These are phyloP conservation scores for Amphipoea oculea DNA, from an alignment of 2,888 invertebrate genomes.

Conservation along the genomic window DNA sequence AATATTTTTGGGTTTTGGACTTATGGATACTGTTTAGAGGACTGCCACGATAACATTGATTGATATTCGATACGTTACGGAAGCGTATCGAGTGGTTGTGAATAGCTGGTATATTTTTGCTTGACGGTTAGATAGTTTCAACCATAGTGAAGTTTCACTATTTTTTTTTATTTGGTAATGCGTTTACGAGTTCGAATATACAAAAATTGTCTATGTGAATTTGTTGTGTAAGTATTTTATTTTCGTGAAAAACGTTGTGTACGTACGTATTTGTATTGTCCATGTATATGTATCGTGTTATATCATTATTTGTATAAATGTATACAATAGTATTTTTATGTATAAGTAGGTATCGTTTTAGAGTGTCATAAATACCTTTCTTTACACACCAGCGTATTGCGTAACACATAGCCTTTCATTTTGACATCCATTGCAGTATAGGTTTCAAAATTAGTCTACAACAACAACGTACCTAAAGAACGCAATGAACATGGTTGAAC, in stretches of 20 bases:
- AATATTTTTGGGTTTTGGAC: neutral
- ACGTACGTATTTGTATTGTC: constrained; percentile 21
- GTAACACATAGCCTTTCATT: neutral
- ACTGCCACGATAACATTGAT: neutral
- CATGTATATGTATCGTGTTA: constrained; percentile 14
- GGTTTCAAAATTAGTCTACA: neutral
- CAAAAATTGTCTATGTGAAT: constrained; percentile 15
- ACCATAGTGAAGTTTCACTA: neutral
- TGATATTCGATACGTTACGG: neutral
- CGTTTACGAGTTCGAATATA: neutral
- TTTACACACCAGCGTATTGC: neutral
- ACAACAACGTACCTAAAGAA: neutral
- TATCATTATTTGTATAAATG: neutral
- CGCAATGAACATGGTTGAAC: neutral
- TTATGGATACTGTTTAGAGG: too few relatives aligned
- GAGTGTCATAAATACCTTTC: neutral
- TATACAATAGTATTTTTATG: neutral
- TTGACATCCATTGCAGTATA: neutral
- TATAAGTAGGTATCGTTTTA: neutral
- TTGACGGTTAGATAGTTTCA: neutral
- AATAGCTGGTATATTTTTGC: neutral
- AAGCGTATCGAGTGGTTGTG: neutral
- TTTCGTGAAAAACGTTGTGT: constrained; percentile 9
- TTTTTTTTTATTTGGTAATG: neutral
- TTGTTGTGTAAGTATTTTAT: neutral